Conservation (phyloP, 2,113 vertebrate species). For the Phalacrocorax brasilianus region DNA sequence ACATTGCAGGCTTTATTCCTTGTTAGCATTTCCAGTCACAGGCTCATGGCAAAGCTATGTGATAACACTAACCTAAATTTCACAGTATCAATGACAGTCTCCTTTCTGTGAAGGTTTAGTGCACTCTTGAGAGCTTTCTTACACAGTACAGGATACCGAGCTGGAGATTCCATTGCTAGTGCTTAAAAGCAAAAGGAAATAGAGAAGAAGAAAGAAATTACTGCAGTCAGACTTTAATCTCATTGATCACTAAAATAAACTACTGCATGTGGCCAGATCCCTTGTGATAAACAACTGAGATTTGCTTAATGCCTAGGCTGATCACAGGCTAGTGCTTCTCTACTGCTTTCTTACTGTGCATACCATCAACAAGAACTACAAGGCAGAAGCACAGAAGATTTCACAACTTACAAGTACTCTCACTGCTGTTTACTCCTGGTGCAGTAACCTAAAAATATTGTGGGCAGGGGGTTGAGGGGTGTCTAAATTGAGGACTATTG, state of each 20-base stretch:
- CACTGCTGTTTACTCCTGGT: neutral
- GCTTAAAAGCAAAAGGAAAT: slow-evolving; percentile 68
- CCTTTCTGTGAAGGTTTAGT: slow-evolving; percentile 79
- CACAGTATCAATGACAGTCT: slow-evolving; percentile 71
- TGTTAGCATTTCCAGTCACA: neutral
- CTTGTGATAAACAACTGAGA: neutral
- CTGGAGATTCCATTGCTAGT: slow-evolving; percentile 88
- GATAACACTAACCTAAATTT: slow-evolving; percentile 81
- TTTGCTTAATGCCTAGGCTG: neutral
- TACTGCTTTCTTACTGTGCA: neutral
- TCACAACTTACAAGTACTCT: neutral
- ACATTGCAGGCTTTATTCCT: neutral
- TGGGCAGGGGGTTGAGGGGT: too few relatives aligned
- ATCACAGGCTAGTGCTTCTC: neutral
- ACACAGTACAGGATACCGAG: slow-evolving; percentile 82
- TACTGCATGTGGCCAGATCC: neutral
- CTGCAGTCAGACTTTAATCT: neutral
- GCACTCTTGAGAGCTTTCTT: slow-evolving; percentile 85
- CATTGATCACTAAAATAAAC: neutral
- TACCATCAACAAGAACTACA: neutral
- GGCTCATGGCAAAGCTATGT: neutral
- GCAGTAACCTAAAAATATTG: neutral
- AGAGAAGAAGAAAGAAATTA: neutral
- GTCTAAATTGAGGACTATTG: neutral
- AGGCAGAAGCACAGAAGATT: neutral